Conservation (phyloP, 2,113 vertebrate species). For the Albula glossodonta region DNA sequence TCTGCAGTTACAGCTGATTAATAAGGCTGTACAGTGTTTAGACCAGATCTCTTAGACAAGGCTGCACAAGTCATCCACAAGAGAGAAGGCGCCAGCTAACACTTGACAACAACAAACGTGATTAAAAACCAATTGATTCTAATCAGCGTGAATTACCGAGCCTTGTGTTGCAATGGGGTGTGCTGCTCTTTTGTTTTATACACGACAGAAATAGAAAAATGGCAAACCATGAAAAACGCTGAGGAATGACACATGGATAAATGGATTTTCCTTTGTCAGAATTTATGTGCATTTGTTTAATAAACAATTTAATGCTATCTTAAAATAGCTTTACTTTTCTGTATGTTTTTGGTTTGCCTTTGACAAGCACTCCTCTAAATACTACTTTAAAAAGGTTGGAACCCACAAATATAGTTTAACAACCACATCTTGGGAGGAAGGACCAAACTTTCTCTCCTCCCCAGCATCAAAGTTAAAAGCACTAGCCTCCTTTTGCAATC, state of each 20-base stretch:
- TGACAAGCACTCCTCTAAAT: not conserved
- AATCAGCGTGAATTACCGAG: conserved; percentile 29
- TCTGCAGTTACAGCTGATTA: not conserved
- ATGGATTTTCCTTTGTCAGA: not conserved
- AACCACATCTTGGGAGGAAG: not conserved
- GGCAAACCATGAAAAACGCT: not conserved
- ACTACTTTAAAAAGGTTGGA: not conserved
- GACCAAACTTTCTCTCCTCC: not conserved
- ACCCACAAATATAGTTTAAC: not conserved
- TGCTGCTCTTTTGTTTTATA: not conserved
- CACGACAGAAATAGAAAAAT: not conserved
- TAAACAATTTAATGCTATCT: conserved; percentile 25
- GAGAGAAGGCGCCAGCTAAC: not conserved
- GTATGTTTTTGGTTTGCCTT: not conserved
- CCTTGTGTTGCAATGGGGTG: not conserved
- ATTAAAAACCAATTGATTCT: conserved; percentile 33
- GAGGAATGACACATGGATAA: not conserved
- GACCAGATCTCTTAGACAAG: not conserved
- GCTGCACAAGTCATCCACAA: not conserved
- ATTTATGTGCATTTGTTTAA: not conserved
- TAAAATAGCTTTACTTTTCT: not conserved
- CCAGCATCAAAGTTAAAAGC: not conserved
- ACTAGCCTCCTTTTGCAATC: not conserved
- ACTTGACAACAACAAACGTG: not conserved
- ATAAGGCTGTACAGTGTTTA: conserved; percentile 1